phyloP scores from a whole-genome alignment of 2,888 invertebrate genomes.

The Autographa gamma region DNA sequence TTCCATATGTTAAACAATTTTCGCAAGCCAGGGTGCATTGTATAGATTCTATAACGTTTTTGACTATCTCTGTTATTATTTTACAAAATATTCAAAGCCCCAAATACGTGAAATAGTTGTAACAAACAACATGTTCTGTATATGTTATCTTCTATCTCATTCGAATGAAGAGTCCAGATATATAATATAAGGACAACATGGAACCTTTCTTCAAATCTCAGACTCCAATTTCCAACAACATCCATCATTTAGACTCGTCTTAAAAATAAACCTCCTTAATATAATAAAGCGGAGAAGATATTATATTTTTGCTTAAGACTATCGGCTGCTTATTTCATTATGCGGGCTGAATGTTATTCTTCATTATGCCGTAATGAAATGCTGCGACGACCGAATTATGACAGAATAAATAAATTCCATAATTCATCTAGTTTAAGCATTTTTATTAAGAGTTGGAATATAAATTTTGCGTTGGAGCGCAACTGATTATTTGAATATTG shows the following conservation, averaged over 20 bases:
- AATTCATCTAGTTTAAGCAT: constrained; percentile 55
- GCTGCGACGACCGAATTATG: constrained; percentile 74
- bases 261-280: constrained; percentile 14
- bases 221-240: neutral
- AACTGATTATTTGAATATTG: constrained; percentile 2
- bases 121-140: too few relatives aligned
- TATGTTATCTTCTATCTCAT: too few relatives aligned
- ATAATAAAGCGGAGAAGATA: constrained; percentile 26
- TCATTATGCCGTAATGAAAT: constrained; percentile 74
- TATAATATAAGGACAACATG: neutral
- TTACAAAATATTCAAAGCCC: too few relatives aligned
- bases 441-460: constrained; percentile 17
- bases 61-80: too few relatives aligned
- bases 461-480: neutral
- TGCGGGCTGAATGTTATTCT: constrained; percentile 73
- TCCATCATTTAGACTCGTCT: neutral
- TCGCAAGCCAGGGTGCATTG: too few relatives aligned
- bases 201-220: neutral
- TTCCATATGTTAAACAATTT: too few relatives aligned
- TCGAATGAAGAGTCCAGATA: too few relatives aligned
- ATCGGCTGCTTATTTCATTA: constrained; percentile 70
- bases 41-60: too few relatives aligned
- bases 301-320: constrained; percentile 64
- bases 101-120: too few relatives aligned
- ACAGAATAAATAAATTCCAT: constrained; percentile 67